Evolutionary conservation across 2,797 vertebrate species (phyloP).

Genomic region (Danio choprae): DNA sequence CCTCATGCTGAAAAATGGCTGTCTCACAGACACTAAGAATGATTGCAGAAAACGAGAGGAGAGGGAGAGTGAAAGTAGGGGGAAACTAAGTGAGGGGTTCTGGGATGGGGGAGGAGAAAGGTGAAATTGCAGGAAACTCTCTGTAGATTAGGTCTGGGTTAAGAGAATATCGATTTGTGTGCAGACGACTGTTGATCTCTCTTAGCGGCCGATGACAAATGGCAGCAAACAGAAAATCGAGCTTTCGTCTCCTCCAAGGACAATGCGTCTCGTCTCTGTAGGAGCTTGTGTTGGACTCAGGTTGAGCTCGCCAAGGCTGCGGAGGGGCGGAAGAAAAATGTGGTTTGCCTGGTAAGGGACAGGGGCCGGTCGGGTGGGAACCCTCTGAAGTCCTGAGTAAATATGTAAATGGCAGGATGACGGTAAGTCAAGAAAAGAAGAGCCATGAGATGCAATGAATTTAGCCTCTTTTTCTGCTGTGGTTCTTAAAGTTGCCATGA

Average conservation of each 20-base stretch:
- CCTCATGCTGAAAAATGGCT: conserved; percentile 79
- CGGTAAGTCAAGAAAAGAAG: conserved; percentile 44
- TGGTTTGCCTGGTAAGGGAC: conserved; percentile 70
- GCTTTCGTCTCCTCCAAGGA: conserved; percentile 85
- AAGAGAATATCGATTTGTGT: conserved; percentile 99
- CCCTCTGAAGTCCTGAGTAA: conserved; percentile 63
- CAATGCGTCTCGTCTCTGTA: conserved; percentile 74
- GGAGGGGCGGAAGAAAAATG: conserved; percentile 14
- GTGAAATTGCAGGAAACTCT: conserved; percentile 91
- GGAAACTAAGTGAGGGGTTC: conserved; percentile 68
- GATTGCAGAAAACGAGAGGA: conserved; percentile 67
- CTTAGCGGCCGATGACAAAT: conserved; percentile 95
- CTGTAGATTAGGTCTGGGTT: conserved; percentile 92
- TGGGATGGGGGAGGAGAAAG: conserved; percentile 76
- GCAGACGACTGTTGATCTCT: conserved; percentile 98
- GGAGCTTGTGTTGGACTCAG: conserved; percentile 56
- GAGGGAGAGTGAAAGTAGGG: conserved; percentile 68
- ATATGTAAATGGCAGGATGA: conserved; percentile 59
- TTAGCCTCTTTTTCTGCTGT: background rate
- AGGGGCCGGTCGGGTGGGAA: conserved; percentile 66
- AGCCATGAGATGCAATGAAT: conserved; percentile 14
- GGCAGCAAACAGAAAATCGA: conserved; percentile 93
- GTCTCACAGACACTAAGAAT: conserved; percentile 89
- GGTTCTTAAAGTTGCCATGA: background rate
- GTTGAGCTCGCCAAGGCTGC: conserved; percentile 29